These are phyloP conservation scores for Hypena proboscidalis DNA, from an alignment of 2,888 invertebrate species.

Conservation along the genomic window DNA sequence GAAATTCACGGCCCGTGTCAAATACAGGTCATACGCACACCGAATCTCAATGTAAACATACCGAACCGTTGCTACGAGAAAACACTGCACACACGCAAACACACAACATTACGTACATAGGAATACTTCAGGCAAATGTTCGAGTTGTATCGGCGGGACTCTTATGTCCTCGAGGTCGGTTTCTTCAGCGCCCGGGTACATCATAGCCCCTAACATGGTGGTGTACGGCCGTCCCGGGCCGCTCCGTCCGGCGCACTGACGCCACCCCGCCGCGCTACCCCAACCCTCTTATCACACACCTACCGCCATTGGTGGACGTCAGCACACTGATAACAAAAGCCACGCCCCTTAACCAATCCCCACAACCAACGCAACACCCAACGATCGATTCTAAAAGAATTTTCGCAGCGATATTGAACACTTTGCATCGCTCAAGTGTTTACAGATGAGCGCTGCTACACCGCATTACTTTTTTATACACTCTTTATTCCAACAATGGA, in stretches of 20 bases:
- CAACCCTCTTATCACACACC: conserved; percentile 76
- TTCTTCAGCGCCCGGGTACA: conserved; percentile 77
- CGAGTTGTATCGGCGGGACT: conserved; percentile 90
- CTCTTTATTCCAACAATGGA: conserved; percentile 45
- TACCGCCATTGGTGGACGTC: conserved; percentile 67
- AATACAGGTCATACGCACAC: background rate
- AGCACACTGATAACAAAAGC: conserved; percentile 71
- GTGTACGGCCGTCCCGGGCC: conserved; percentile 66
- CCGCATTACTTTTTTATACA: conserved; percentile 54
- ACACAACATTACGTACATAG: conserved; percentile 86
- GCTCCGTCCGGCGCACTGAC: conserved; percentile 72
- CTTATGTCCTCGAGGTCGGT: conserved; percentile 84
- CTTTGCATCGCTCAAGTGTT: conserved; percentile 67
- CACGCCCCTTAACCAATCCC: conserved; percentile 81
- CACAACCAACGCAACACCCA: conserved; percentile 66
- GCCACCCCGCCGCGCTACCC: conserved; percentile 74
- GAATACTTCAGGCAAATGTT: conserved; percentile 90
- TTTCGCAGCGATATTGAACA: conserved; percentile 74
- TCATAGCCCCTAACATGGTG: conserved; percentile 81
- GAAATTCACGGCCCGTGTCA: background rate
- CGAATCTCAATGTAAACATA: conserved; percentile 6
- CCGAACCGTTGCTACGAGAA: conserved; percentile 9
- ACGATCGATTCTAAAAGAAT: conserved; percentile 75
- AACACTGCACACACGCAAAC: conserved; percentile 45
- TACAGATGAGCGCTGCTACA: conserved; percentile 58